Evolutionary conservation across 2,888 invertebrate species (phyloP).

Genomic region (Bhutanitis thaidina): DNA sequence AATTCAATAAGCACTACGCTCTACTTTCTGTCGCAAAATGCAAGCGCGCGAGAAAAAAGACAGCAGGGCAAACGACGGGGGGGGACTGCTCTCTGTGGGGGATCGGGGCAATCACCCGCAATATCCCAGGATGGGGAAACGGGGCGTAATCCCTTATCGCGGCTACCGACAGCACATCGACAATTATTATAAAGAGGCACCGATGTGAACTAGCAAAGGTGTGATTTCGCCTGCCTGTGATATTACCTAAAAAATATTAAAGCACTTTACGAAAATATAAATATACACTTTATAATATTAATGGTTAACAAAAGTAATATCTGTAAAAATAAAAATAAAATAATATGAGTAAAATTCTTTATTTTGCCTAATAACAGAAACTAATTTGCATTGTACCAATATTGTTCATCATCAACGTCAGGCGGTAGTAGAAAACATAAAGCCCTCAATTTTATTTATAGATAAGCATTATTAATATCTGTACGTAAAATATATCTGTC

Average conservation of each 20-base stretch:
- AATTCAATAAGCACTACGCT: slow-evolving; percentile 66
- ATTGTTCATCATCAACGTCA: no score
- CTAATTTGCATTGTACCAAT: no score
- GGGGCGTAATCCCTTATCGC: slow-evolving; percentile 66
- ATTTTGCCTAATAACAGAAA: no score
- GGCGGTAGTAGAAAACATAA: no score
- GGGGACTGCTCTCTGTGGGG: slow-evolving; percentile 26
- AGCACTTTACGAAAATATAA: no score
- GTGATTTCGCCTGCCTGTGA: slow-evolving; percentile 6
- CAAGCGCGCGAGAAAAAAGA: slow-evolving; percentile 68
- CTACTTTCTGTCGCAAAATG: slow-evolving; percentile 53
- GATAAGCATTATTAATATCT: no score
- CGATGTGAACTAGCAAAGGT: slow-evolving; percentile 47
- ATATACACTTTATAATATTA: no score
- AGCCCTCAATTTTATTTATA: no score
- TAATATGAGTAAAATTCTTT: no score
- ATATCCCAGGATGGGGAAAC: slow-evolving; percentile 31
- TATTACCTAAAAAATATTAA: neutral
- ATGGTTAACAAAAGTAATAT: no score
- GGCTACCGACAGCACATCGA: slow-evolving; percentile 63
- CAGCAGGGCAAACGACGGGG: slow-evolving; percentile 40
- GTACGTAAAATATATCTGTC: no score
- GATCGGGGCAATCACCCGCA: slow-evolving; percentile 31
- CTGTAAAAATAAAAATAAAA: no score
- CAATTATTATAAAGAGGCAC: slow-evolving; percentile 66